Evolutionary conservation across 1,140 invertebrate genomes (phyloP), one percentile per base, ranked within the genome.

Genomic region (Neuroterus valhalla): DNA sequence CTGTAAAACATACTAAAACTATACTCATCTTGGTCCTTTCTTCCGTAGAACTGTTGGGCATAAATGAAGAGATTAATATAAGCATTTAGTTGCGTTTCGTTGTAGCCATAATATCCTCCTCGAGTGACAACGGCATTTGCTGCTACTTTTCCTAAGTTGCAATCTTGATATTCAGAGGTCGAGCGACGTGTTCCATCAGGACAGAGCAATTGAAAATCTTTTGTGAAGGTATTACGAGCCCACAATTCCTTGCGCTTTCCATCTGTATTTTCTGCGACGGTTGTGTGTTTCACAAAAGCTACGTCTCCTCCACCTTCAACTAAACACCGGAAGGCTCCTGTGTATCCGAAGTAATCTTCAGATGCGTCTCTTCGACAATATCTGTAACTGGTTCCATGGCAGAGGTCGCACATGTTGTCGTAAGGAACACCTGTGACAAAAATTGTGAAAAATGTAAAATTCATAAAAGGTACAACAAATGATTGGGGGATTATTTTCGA

Each of bases 231-330:
- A 85, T 98, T 98, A 19, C 98, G 90, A 0, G 98, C 96, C 98
- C 98, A 99, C 91, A 93, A 96, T 85, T 97, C 96, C 72, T 92
- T 92, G 45, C 97, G 93, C 74, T 97, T 94, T 0, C 97, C 97
- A 79, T 96, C 96, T 0, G 96, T 96, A 83, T 96, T 98, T 86
- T 98, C 97, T 23, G 93, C 92, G 0, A 98, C 96, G 0, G 97
- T 97, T 1, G 96, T 96, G 87, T 97, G 96, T 77, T 97, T 96
- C 1, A 98, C 95, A 89, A 99, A 99, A 0, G 98, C 97, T 15
- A 99, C 96, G 87, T 99, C 93, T 3, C 97, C 98, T 15, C 96
- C 96, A 14, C 96, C 97, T 90, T 99, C 98, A 1, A 98, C 96
- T 44, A 99, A 91, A 43, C 83, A 84, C 0, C 81, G 74, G 52